Evolutionary conservation across 1,140 invertebrate species (phyloP).

Genomic region (Megalonaias nervosa): DNA sequence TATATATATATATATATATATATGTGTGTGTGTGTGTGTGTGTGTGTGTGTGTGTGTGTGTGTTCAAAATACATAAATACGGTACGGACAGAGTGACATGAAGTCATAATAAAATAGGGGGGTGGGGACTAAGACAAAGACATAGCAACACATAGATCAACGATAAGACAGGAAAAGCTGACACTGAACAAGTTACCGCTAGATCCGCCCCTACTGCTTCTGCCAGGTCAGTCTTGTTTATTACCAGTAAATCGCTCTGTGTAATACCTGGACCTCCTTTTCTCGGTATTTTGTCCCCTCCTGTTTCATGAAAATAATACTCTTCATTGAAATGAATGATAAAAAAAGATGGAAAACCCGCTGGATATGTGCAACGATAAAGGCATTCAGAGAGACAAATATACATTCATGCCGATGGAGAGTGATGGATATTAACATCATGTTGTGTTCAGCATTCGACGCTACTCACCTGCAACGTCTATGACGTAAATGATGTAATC

Average conservation of each 20-base stretch:
- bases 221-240: slow-evolving; percentile 71
- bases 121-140: too few relatives aligned
- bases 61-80: too few relatives aligned
- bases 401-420: neutral
- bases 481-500: slow-evolving; percentile 72
- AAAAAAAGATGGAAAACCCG: neutral
- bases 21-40: too few relatives aligned
- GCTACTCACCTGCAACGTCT: slow-evolving; percentile 64
- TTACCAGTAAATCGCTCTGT: slow-evolving; percentile 70
- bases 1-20: too few relatives aligned
- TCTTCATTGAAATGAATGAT: slow-evolving; percentile 8
- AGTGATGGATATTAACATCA: neutral
- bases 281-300: slow-evolving; percentile 70
- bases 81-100: too few relatives aligned
- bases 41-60: too few relatives aligned
- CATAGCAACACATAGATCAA: too few relatives aligned
- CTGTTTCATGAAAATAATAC: slow-evolving; percentile 24
- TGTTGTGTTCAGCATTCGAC: neutral
- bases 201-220: slow-evolving; percentile 68
- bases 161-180: too few relatives aligned
- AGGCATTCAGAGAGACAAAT: neutral
- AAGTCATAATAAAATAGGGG: too few relatives aligned
- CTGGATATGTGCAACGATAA: neutral
- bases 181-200: slow-evolving; percentile 29
- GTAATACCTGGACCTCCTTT: slow-evolving; percentile 71